Evolutionary conservation across 2,888 invertebrate genomes (phyloP).

Genomic region (Sphaeridia pumilis): DNA sequence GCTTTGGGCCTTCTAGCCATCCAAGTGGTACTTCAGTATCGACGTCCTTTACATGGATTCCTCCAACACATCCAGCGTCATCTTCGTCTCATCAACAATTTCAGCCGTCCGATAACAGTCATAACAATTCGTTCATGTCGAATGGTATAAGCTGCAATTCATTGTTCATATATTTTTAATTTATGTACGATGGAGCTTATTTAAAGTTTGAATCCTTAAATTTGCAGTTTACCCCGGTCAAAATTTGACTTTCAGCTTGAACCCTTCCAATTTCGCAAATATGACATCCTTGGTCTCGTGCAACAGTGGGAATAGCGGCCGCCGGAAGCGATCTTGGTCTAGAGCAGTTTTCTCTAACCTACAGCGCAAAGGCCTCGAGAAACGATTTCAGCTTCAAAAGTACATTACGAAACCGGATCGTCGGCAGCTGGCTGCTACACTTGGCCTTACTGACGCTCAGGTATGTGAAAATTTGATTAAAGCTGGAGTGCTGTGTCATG

Average conservation of each 20-base stretch:
- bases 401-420: constrained; percentile 93
- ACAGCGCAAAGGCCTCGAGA: constrained; percentile 85
- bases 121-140: constrained; percentile 2
- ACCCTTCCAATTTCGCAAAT: constrained; percentile 19
- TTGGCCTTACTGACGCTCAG: constrained; percentile 89
- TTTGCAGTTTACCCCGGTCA: neutral
- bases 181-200: neutral
- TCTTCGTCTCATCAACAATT: neutral
- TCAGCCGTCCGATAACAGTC: neutral
- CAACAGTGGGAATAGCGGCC: constrained; percentile 39
- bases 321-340: constrained; percentile 87
- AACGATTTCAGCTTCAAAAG: constrained; percentile 84
- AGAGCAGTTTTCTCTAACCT: constrained; percentile 88
- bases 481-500: neutral
- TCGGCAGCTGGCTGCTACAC: constrained; percentile 75
- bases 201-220: neutral
- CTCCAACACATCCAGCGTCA: neutral
- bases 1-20: neutral
- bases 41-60: constrained; percentile 7
- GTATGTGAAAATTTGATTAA: constrained; percentile 42
- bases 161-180: neutral
- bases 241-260: constrained; percentile 3
- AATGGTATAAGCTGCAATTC: neutral
- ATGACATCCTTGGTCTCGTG: constrained; percentile 31
- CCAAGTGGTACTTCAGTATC: neutral